Evolutionary conservation across 2,797 vertebrate species (phyloP), one percentile per base, ranked within the genome.

Genomic region (Coregonus suidteri): DNA sequence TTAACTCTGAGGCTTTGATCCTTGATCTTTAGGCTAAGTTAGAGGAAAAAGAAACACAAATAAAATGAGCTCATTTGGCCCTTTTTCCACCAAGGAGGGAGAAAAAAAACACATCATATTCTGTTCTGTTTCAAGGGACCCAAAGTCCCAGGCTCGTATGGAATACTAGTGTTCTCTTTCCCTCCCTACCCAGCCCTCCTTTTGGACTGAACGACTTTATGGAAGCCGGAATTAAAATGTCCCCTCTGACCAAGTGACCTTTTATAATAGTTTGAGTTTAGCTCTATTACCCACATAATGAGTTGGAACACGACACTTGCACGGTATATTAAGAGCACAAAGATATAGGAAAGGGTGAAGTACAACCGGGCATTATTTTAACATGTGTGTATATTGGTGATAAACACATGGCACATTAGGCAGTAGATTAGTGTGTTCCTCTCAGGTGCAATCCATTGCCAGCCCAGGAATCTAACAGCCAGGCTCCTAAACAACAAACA

Each of bases 31-130:
- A 66, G 34, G 59, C 73, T 35, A 37, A 77, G 75, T 79, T 83
- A 73, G 80, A 80, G 80, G 74, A 83, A 78, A 82, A 77, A 75
- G 75, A 83, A 82, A 77, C 72, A 78, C 81, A 81, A 81, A 83
- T 81, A 66, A 81, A 81, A 82, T 80, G 52, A 84, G 77, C 53
- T 84, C 70, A 76, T 37, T 34, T 71, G 65, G 20, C 47, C 79
- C 35, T 52, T 72, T 62, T 16, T 78, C 35, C 51, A 6, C 16
- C 54, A 65, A 65, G 71, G 51, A 47, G 34, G 62, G 35, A 25
- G 13, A 68, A 37, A 47, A 20, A 41, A 34, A 65, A 71, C 13
- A 1, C 51, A 67, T 78, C 53, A 15, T n/a, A 64, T 71, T 88
- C 80, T 53, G 51, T 76, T 70, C 75, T 52, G n/a, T 79, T 77